These are phyloP conservation scores for Spialia ferax DNA, from an alignment of 2,888 invertebrate species.

Conservation along the genomic window DNA sequence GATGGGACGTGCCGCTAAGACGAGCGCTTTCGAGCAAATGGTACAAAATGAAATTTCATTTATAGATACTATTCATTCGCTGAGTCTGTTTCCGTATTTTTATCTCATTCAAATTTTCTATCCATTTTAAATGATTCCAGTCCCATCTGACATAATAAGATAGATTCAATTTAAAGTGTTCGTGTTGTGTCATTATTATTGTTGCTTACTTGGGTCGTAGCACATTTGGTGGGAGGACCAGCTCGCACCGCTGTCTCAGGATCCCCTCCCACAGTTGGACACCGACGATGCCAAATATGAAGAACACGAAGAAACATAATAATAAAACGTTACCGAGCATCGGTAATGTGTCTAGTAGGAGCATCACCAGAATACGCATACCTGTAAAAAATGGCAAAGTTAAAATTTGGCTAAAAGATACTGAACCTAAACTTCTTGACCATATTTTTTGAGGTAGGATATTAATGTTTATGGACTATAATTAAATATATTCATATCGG, in stretches of 20 bases:
- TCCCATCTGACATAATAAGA: slow-evolving; percentile 17
- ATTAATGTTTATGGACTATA: no score
- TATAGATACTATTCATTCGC: slow-evolving; percentile 53
- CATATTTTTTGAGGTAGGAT: no score
- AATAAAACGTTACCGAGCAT: slow-evolving; percentile 99
- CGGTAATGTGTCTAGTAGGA: slow-evolving; percentile 98
- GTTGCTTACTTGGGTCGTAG: slow-evolving; percentile 91
- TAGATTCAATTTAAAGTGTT: not conserved
- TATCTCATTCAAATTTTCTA: slow-evolving; percentile 19
- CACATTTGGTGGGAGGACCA: slow-evolving; percentile 90
- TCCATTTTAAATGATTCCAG: slow-evolving; percentile 17
- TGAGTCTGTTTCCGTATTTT: slow-evolving; percentile 54
- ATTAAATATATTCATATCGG: no score
- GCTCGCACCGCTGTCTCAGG: slow-evolving; percentile 96
- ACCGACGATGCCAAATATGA: slow-evolving; percentile 99
- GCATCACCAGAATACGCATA: slow-evolving; percentile 99
- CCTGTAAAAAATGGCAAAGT: slow-evolving; percentile 85
- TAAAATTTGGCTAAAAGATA: not conserved
- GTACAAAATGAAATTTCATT: slow-evolving; percentile 68
- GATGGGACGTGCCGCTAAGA: slow-evolving; percentile 81
- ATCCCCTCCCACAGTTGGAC: slow-evolving; percentile 99
- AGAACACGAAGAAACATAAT: slow-evolving; percentile 99
- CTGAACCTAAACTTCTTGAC: not conserved
- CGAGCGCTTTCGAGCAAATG: slow-evolving; percentile 75
- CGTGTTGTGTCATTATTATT: not conserved